phyloP scores from a whole-genome alignment of 1,140 invertebrate species.

The Stenopsyche tienmushanensis region DNA sequence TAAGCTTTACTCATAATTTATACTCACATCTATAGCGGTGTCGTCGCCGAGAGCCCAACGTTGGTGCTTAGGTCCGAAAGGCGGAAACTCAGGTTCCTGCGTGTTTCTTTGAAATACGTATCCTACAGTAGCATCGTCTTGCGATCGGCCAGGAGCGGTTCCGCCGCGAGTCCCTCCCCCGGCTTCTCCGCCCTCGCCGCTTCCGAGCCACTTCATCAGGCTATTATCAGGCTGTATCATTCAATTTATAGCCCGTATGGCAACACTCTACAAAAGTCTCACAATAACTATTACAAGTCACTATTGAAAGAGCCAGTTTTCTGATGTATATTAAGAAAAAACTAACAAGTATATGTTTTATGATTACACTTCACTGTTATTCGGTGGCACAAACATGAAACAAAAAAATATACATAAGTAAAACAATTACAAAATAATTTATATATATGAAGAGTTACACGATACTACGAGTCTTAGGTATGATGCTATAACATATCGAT shows the following conservation, averaged over 20 bases:
- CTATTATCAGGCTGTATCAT: constrained; percentile 56
- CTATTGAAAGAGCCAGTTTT: too few species aligned
- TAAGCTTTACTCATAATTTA: too few species aligned
- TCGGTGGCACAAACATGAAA: too few species aligned
- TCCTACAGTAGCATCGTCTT: constrained; percentile 84
- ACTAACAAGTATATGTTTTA: too few species aligned
- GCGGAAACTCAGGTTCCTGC: constrained; percentile 70
- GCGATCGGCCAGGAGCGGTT: constrained; percentile 57
- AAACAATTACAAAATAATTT: too few species aligned
- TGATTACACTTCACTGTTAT: too few species aligned
- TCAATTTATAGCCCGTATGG: constrained; percentile 46
- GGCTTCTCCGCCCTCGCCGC: constrained; percentile 49
- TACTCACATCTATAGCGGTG: constrained; percentile 68
- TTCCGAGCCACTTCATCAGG: constrained; percentile 57
- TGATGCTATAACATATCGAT: too few species aligned
- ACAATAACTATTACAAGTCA: too few species aligned
- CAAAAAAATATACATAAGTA: too few species aligned
- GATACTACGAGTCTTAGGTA: too few species aligned
- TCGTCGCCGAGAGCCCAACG: constrained; percentile 82
- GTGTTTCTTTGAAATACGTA: constrained; percentile 84
- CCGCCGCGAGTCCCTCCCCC: constrained; percentile 48
- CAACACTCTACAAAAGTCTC: constrained; percentile 5
- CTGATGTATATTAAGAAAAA: too few species aligned
- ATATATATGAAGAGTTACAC: too few species aligned
- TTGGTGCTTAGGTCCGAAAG: constrained; percentile 64